Percentiles rank a stretch among this genome's conserved stretches.
Conservation (phyloP, 2,797 vertebrate species). For the Anomalospiza imberbis region DNA sequence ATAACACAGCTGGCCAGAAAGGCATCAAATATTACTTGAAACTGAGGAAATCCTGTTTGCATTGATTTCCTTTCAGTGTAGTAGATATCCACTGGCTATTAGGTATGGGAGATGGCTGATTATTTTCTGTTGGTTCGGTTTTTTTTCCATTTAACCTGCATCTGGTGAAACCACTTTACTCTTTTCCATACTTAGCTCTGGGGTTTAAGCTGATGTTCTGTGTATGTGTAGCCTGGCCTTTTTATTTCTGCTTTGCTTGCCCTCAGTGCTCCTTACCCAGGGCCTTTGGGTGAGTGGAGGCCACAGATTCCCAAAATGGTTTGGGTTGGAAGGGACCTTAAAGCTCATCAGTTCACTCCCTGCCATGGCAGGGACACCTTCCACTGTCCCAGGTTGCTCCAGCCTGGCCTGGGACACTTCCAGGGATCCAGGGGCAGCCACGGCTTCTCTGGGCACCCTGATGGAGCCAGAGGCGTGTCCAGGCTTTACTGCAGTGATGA, state of each 20-base stretch:
- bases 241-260: slow-evolving; percentile 2
- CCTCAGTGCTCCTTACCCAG: not conserved
- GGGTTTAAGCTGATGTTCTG: not conserved
- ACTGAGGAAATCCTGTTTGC: slow-evolving; percentile 57
- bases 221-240: not conserved
- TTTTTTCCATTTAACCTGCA: not conserved
- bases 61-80: slow-evolving; percentile 58
- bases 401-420: fast-evolving
- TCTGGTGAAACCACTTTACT: slow-evolving; percentile 25
- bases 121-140: not conserved
- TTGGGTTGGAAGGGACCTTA: not conserved
- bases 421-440: not conserved
- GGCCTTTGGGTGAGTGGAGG: not conserved
- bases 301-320: not conserved
- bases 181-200: not conserved
- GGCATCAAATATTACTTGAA: slow-evolving; percentile 70
- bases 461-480: not conserved
- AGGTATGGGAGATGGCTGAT: not conserved
- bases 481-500: not conserved
- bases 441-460: not conserved
- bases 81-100: slow-evolving; percentile 18
- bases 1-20: slow-evolving; percentile 59
- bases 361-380: not conserved
- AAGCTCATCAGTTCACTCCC: not conserved
- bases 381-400: not conserved